Percentiles rank a stretch among this genome's conserved stretches.
Evolutionary conservation across 2,888 invertebrate species (phyloP).

Genomic region (Eulithis testata): DNA sequence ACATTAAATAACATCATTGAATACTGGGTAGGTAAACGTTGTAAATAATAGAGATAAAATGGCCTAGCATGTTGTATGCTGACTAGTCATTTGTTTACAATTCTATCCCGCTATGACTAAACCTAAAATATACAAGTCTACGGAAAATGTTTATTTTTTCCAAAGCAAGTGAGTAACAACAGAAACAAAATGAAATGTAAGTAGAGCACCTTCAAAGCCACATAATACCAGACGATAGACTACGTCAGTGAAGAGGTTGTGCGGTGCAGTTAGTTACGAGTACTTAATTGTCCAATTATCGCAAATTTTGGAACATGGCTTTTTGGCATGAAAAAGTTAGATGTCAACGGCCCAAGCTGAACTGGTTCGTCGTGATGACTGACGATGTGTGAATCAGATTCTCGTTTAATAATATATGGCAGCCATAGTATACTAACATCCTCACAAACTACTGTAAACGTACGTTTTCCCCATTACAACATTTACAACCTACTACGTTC

Average conservation of each 20-base stretch:
- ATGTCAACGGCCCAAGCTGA: no score
- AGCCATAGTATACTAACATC: no score
- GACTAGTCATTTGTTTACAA: background rate
- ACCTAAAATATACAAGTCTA: background rate
- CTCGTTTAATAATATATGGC: no score
- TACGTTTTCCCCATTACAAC: background rate
- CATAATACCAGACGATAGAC: background rate
- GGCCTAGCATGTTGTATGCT: no score
- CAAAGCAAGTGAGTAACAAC: background rate
- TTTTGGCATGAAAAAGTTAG: no score
- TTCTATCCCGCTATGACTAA: background rate
- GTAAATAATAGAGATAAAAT: background rate
- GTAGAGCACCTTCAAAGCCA: background rate
- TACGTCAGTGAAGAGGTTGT: background rate
- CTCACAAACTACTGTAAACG: no score
- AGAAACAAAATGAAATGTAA: slow-evolving; percentile 1
- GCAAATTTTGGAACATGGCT: no score
- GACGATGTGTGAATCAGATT: no score
- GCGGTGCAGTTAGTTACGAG: background rate
- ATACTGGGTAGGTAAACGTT: background rate
- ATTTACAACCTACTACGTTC: slow-evolving; percentile 2
- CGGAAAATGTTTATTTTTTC: slow-evolving; percentile 1
- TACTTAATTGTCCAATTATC: background rate
- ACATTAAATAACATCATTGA: background rate
- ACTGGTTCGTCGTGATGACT: no score